Conservation (phyloP, 1,140 invertebrate genomes). For the Augochlora pura region DNA sequence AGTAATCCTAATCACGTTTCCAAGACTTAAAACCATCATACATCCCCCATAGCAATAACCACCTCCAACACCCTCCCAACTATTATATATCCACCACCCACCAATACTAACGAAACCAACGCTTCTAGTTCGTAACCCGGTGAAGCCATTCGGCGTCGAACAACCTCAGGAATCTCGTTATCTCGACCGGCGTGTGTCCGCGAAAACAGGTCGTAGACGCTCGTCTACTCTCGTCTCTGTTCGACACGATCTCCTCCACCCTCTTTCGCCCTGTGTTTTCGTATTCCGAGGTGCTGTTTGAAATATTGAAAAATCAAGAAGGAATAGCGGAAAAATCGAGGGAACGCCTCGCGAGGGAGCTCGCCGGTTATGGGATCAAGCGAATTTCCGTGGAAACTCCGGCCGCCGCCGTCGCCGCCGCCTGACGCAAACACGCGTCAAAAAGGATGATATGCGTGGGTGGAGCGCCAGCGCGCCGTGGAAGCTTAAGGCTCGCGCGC, state of each 20-base stretch:
- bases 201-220: neutral
- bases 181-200: too few species aligned
- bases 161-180: too few species aligned
- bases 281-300: constrained; percentile 39
- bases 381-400: constrained; percentile 41
- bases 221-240: neutral
- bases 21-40: too few species aligned
- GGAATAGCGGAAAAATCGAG: constrained; percentile 26
- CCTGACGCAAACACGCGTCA: constrained; percentile 52
- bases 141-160: too few species aligned
- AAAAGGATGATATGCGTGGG: constrained; percentile 39
- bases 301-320: constrained; percentile 44
- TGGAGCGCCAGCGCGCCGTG: constrained; percentile 39
- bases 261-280: constrained; percentile 12
- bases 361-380: constrained; percentile 23
- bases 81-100: too few species aligned
- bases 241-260: too few species aligned
- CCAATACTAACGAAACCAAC: too few species aligned
- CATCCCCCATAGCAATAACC: too few species aligned
- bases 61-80: too few species aligned
- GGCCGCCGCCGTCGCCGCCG: constrained; percentile 51
- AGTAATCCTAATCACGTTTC: too few species aligned
- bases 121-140: too few species aligned
- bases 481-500: constrained; percentile 31
- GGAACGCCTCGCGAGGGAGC: constrained; percentile 18